Evolutionary conservation across 2,113 vertebrate genomes (phyloP).

Genomic region (Amia ocellicauda): DNA sequence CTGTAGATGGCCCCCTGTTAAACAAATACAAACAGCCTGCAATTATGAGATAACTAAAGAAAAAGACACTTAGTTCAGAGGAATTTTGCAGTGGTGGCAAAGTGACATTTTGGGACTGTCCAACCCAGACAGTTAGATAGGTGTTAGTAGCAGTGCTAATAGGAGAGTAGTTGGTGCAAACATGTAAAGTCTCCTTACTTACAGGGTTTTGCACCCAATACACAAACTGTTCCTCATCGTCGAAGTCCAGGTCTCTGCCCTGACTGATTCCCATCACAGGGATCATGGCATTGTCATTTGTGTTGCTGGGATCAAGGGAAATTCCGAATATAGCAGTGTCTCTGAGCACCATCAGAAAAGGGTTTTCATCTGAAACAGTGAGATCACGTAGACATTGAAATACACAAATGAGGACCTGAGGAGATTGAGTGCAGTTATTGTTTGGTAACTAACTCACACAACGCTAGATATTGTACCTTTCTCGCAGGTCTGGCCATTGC

Average conservation of each 20-base stretch:
- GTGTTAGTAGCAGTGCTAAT: too few relatives aligned
- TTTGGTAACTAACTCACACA: neutral
- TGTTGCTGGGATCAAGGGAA: constrained; percentile 56
- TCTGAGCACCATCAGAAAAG: constrained; percentile 64
- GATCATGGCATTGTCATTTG: constrained; percentile 61
- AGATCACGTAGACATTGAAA: too few relatives aligned
- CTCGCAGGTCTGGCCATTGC: constrained; percentile 74
- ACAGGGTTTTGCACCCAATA: constrained; percentile 63
- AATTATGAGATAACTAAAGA: neutral
- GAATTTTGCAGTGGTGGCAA: too few relatives aligned
- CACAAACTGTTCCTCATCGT: constrained; percentile 57
- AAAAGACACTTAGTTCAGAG: neutral
- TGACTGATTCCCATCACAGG: constrained; percentile 53
- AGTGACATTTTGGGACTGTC: too few relatives aligned
- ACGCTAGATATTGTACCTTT: constrained; percentile 61
- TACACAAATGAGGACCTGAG: too few relatives aligned
- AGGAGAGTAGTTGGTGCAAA: too few relatives aligned
- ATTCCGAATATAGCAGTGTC: constrained; percentile 59
- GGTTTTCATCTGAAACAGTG: constrained; percentile 26
- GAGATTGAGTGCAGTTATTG: too few relatives aligned
- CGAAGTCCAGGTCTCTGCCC: constrained; percentile 60
- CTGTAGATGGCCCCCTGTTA: constrained; percentile 59
- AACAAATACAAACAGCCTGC: too few relatives aligned
- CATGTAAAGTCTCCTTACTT: constrained; percentile 30
- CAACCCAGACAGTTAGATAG: too few relatives aligned